These are phyloP conservation scores for Strigamia crassipes DNA, from an alignment of 2,888 invertebrate species.

Conservation along the genomic window DNA sequence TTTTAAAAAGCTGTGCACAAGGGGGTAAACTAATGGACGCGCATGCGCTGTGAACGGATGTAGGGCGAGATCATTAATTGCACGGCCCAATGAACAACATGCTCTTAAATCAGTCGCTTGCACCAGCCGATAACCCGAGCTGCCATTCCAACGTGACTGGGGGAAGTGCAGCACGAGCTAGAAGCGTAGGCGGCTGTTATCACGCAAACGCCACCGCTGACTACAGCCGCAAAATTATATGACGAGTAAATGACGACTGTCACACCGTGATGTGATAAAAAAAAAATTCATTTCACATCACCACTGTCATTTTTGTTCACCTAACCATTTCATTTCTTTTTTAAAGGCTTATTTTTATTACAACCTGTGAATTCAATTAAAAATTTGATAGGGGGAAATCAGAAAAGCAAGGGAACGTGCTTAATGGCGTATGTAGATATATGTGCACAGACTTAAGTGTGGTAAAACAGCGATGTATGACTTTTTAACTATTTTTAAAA, in stretches of 20 bases:
- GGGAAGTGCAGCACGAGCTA: constrained; percentile 19
- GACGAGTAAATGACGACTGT: constrained; percentile 31
- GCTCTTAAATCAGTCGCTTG: constrained; percentile 41
- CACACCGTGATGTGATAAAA: constrained; percentile 5
- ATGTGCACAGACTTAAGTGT: too few relatives aligned
- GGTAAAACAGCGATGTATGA: too few relatives aligned
- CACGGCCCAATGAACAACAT: constrained; percentile 39
- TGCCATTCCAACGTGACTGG: constrained; percentile 26
- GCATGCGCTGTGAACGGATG: constrained; percentile 32
- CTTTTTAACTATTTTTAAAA: too few relatives aligned
- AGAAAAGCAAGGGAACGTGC: too few relatives aligned
- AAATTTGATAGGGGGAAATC: too few relatives aligned
- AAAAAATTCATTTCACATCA: neutral
- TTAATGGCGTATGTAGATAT: too few relatives aligned
- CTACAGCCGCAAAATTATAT: constrained; percentile 35
- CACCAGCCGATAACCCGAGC: constrained; percentile 29
- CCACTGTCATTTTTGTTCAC: neutral
- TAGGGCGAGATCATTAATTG: constrained; percentile 39
- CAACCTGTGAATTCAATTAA: too few relatives aligned
- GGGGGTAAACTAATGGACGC: constrained; percentile 31
- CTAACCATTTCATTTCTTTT: neutral
- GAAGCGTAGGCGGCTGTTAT: constrained; percentile 5
- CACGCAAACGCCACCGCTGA: constrained; percentile 25
- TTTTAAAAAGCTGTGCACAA: constrained; percentile 35
- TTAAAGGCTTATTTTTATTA: neutral